Evolutionary conservation across 2,113 vertebrate species (phyloP).

Genomic region (Rhombomys opimus): DNA sequence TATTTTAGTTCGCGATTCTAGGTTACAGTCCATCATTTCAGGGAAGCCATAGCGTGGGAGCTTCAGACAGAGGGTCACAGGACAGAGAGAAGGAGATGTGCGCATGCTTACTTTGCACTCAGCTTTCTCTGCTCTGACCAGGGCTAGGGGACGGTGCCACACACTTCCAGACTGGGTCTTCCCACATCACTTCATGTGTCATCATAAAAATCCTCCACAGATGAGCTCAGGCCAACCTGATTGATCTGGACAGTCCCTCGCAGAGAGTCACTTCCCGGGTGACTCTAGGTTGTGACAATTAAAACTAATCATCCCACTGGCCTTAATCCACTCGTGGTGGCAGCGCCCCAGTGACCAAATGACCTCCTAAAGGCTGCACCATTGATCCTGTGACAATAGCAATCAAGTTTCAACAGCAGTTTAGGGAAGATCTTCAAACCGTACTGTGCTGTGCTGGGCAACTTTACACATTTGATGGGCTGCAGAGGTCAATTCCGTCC

Average conservation of each 20-base stretch:
- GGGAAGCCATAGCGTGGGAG: too few species aligned
- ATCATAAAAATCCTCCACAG: too few species aligned
- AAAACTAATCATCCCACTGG: not conserved
- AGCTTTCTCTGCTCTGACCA: not conserved
- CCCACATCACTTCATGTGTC: not conserved
- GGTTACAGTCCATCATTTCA: not conserved
- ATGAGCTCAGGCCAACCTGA: not conserved
- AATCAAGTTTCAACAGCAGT: not conserved
- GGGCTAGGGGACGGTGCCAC: too few species aligned
- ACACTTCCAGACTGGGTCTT: not conserved
- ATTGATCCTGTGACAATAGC: not conserved
- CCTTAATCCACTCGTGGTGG: not conserved
- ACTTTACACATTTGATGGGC: not conserved
- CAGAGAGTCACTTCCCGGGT: not conserved
- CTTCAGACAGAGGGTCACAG: not conserved
- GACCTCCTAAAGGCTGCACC: not conserved
- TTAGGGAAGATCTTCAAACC: not conserved
- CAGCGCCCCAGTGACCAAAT: not conserved
- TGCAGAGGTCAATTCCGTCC: not conserved
- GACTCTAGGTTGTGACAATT: not conserved
- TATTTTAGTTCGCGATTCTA: not conserved
- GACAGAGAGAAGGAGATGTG: too few species aligned
- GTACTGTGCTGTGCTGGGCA: too few species aligned
- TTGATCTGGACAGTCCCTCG: not conserved
- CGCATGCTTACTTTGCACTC: fast-evolving